Evolutionary conservation across 2,113 vertebrate species (phyloP).

Genomic region (Suncus etruscus): DNA sequence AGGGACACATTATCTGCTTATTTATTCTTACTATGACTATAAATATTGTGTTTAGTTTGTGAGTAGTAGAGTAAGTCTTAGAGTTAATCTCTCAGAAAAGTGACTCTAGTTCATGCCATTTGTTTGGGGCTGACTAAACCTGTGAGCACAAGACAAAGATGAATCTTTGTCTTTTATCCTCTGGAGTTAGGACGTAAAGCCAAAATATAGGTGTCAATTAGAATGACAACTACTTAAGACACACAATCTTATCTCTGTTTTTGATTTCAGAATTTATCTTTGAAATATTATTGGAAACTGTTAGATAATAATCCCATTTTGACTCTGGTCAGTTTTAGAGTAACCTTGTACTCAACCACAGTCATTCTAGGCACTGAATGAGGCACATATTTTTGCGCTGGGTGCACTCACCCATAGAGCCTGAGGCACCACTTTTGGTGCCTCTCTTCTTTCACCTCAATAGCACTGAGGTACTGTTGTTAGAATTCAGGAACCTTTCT

Average conservation of each 20-base stretch:
- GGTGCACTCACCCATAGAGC: conserved; percentile 75
- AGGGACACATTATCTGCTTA: background rate
- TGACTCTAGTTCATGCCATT: background rate
- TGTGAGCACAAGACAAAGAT: background rate
- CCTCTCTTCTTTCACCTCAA: conserved; percentile 60
- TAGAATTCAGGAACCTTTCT: conserved; percentile 86
- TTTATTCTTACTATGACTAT: background rate
- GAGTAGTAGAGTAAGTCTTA: background rate
- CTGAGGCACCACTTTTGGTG: conserved; percentile 8
- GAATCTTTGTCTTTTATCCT: background rate
- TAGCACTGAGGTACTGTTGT: conserved; percentile 85
- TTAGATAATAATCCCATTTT: background rate
- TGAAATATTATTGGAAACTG: background rate
- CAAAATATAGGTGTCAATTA: conserved; percentile 12
- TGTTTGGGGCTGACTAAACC: background rate
- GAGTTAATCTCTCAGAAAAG: background rate
- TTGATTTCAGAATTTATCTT: background rate
- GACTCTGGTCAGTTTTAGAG: conserved; percentile 28
- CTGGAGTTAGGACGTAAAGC: background rate
- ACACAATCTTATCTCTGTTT: background rate
- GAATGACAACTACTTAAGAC: background rate
- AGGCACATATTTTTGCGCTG: conserved; percentile 35
- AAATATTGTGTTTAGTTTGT: background rate
- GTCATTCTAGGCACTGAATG: conserved; percentile 47
- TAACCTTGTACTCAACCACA: background rate